phyloP scores from a whole-genome alignment of 2,113 vertebrate genomes.

The Pantherophis guttatus region DNA sequence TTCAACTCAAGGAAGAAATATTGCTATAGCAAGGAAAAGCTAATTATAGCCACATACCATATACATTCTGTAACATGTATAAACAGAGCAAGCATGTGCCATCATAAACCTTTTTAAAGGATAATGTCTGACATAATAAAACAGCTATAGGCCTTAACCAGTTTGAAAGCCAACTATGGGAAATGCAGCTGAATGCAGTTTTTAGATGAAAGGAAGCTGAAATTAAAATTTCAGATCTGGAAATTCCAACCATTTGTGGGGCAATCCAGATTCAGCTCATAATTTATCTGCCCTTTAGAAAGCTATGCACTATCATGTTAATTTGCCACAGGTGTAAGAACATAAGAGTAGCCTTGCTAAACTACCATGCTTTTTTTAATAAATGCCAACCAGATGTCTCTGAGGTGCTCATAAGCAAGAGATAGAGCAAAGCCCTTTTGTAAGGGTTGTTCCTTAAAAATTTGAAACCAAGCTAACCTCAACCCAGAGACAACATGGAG shows the following conservation, averaged over 20 bases:
- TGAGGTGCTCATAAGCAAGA: neutral
- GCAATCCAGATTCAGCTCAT: neutral
- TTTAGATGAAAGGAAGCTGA: neutral
- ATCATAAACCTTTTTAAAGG: slow-evolving; percentile 4
- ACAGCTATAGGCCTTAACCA: neutral
- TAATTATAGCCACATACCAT: neutral
- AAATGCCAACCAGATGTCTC: neutral
- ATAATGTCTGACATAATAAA: neutral
- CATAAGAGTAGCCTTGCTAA: neutral
- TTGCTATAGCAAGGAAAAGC: neutral
- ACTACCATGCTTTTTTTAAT: neutral
- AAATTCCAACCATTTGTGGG: neutral
- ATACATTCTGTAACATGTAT: neutral
- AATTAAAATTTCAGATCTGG: neutral
- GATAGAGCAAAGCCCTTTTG: neutral
- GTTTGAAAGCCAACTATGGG: neutral
- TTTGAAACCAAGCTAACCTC: neutral
- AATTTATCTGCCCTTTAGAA: slow-evolving; percentile 2
- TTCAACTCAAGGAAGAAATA: neutral
- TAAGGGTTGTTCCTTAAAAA: neutral
- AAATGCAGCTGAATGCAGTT: slow-evolving; percentile 14
- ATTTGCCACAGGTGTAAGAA: neutral
- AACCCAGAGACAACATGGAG: neutral
- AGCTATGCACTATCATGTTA: neutral
- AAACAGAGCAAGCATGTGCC: neutral